Percentiles rank a stretch among this genome's conserved stretches.
phyloP scores from a whole-genome alignment of 2,888 invertebrate genomes.

The Halictus quadricinctus region DNA sequence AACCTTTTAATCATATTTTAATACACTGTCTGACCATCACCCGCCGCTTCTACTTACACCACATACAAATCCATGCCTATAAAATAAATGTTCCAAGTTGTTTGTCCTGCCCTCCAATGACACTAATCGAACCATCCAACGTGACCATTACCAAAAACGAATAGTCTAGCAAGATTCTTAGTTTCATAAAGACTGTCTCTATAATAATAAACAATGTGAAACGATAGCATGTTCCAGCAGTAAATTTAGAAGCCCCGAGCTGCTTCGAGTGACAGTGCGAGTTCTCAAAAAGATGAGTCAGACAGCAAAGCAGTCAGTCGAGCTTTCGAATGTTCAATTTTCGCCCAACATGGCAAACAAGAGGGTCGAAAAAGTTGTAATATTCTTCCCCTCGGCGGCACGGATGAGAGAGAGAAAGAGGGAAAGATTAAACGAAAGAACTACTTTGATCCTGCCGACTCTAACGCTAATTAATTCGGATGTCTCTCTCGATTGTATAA shows the following conservation, averaged over 20 bases:
- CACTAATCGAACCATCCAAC: too few species aligned
- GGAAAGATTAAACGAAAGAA: neutral
- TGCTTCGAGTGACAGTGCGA: neutral
- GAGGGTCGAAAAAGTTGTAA: constrained; percentile 7
- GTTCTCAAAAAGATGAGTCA: neutral
- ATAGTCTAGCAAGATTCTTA: too few species aligned
- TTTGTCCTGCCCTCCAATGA: too few species aligned
- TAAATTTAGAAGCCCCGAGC: neutral
- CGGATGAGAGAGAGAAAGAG: neutral
- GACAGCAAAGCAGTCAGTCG: neutral
- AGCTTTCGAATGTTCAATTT: neutral
- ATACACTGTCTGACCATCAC: too few species aligned
- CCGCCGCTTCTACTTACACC: too few species aligned
- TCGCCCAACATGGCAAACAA: neutral
- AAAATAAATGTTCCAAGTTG: too few species aligned
- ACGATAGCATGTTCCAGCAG: neutral
- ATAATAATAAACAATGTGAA: neutral
- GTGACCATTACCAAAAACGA: too few species aligned
- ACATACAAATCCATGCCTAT: too few species aligned
- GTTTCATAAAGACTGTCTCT: too few species aligned
- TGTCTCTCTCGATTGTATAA: constrained; percentile 7
- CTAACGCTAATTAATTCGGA: constrained; percentile 43
- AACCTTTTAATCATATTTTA: too few species aligned
- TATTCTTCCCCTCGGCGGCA: neutral
- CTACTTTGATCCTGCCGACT: constrained; percentile 10